These are phyloP conservation scores for human DNA, from an alignment of 2,113 vertebrate species.

Conservation along the genomic window DNA sequence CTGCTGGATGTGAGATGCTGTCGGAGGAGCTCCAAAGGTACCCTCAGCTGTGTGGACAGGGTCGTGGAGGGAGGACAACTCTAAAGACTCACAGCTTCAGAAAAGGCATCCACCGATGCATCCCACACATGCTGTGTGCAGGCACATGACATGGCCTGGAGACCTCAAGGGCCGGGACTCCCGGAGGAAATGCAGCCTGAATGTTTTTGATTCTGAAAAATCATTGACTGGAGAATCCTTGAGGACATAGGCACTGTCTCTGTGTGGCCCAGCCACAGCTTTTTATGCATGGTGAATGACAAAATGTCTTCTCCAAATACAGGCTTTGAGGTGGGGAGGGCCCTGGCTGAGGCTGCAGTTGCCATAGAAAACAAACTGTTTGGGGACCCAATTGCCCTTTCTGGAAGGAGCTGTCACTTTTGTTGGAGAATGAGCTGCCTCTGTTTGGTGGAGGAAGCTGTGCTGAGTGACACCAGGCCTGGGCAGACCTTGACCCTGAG, in stretches of 20 bases:
- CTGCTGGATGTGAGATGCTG: background rate
- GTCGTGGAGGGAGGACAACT: background rate
- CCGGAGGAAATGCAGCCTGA: background rate
- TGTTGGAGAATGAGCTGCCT: background rate
- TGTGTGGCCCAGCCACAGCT: background rate
- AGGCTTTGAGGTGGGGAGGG: background rate
- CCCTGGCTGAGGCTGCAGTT: background rate
- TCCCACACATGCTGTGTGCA: background rate
- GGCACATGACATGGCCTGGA: accelerated
- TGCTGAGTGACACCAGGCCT: background rate
- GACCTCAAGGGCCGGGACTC: background rate
- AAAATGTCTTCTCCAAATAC: background rate
- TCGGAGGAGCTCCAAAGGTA: background rate
- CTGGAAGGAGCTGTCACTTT: too few relatives aligned
- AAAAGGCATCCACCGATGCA: accelerated
- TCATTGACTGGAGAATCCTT: too few relatives aligned
- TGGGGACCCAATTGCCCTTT: too few relatives aligned
- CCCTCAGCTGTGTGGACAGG: background rate
- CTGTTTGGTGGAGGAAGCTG: background rate
- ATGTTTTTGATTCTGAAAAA: background rate
- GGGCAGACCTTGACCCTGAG: too few relatives aligned
- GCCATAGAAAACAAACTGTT: background rate
- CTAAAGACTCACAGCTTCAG: background rate
- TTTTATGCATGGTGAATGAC: background rate
- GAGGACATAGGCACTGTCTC: background rate